Conservation (phyloP, 2,113 vertebrate genomes). For the Carassius gibelio region DNA sequence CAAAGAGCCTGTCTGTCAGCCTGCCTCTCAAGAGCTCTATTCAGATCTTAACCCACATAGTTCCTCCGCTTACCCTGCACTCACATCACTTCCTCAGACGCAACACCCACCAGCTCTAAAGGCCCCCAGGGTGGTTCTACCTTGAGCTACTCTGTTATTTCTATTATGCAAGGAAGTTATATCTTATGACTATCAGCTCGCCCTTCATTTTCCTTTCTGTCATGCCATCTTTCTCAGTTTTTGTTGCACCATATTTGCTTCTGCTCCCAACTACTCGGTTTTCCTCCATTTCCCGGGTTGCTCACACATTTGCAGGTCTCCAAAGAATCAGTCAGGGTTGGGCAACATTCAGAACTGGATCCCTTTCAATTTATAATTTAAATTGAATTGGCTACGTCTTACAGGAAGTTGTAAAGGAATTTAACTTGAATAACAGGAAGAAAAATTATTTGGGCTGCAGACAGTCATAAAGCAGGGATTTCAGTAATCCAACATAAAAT, state of each 20-base stretch:
- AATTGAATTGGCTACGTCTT: not conserved
- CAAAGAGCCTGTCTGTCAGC: constrained; percentile 27
- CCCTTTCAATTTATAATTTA: not conserved
- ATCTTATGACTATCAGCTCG: not conserved
- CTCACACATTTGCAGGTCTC: not conserved
- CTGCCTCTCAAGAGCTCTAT: constrained; percentile 15
- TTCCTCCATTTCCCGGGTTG: not conserved
- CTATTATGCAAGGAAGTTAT: constrained; percentile 16
- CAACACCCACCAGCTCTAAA: constrained; percentile 11
- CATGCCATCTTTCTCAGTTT: not conserved
- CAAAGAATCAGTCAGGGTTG: not conserved
- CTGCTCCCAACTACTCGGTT: not conserved
- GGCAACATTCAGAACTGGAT: not conserved
- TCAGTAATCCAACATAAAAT: not conserved
- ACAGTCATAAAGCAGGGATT: not conserved
- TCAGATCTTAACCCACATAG: constrained; percentile 31
- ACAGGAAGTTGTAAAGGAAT: not conserved
- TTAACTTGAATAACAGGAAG: not conserved
- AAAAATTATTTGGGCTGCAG: not conserved
- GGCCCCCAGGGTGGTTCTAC: constrained; percentile 3
- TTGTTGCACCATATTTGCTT: not conserved
- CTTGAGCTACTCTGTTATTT: constrained; percentile 22
- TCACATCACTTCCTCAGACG: not conserved
- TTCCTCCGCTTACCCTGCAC: not conserved
- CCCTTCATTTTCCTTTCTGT: not conserved